Evolutionary conservation across 23 tunicate genomes (phyloP).

Genomic region (Trididemnum nubilum): DNA sequence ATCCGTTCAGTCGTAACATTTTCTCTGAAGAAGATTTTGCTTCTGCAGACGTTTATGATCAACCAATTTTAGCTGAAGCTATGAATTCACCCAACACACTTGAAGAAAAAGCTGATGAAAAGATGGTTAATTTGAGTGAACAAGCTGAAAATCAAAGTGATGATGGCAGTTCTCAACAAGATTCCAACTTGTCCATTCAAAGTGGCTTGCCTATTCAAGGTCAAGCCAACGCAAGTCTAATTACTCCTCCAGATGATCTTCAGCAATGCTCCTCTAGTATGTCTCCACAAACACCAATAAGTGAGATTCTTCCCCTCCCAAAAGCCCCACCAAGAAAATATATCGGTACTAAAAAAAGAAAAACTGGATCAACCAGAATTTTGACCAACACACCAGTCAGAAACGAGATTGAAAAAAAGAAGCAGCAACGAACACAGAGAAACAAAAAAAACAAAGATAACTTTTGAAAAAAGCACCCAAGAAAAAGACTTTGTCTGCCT

Average conservation of each 20-base stretch:
- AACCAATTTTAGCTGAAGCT: too few relatives aligned
- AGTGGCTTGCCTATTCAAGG: neutral
- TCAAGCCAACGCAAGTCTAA: neutral
- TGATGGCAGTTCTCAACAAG: too few relatives aligned
- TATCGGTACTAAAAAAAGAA: conserved; percentile 7
- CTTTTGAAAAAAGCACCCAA: neutral
- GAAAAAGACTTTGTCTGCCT: neutral
- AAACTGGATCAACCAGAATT: conserved; percentile 8
- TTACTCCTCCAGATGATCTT: neutral
- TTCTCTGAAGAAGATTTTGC: conserved; percentile 8
- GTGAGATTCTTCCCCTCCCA: neutral
- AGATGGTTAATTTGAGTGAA: neutral
- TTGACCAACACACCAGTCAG: conserved; percentile 14
- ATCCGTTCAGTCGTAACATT: conserved; percentile 17
- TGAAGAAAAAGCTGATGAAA: conserved; percentile 10
- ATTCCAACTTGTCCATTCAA: too few relatives aligned
- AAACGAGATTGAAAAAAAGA: conserved; percentile 5
- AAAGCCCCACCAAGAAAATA: conserved; percentile 11
- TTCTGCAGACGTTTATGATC: conserved; percentile 28
- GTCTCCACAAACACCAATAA: too few relatives aligned
- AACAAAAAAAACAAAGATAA: neutral
- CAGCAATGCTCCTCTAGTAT: neutral
- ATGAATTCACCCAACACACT: neutral
- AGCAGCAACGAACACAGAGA: too few relatives aligned
- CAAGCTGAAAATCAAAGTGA: neutral